Conservation (phyloP, 1,140 invertebrate species). For the Sminthurinus signatus region DNA sequence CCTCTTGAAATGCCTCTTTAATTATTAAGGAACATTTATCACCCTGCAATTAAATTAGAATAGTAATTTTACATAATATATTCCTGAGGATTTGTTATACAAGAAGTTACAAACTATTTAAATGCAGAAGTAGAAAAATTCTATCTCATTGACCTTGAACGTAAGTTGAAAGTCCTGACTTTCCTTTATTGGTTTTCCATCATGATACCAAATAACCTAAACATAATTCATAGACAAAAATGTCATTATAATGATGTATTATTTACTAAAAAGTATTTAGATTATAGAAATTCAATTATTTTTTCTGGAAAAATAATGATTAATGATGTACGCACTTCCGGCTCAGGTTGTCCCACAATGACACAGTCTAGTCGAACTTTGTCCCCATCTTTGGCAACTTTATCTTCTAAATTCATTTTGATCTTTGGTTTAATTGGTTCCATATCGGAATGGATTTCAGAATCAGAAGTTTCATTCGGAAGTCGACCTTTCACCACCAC, state of each 20-base stretch:
- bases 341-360: conserved; percentile 76
- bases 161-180: conserved; percentile 62
- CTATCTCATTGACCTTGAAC: too few species aligned
- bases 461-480: conserved; percentile 61
- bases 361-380: conserved; percentile 67
- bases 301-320: not conserved
- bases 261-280: too few species aligned
- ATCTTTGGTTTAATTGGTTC: conserved; percentile 66
- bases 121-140: too few species aligned
- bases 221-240: not conserved
- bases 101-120: too few species aligned
- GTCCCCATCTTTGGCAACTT: conserved; percentile 62
- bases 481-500: conserved; percentile 62
- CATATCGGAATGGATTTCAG: conserved; percentile 61
- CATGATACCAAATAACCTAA: conserved; percentile 77
- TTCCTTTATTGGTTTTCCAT: conserved; percentile 73
- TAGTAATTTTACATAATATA: too few species aligned
- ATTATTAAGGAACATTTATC: conserved; percentile 73
- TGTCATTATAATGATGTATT: too few species aligned
- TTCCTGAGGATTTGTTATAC: too few species aligned
- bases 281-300: too few species aligned
- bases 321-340: conserved; percentile 54
- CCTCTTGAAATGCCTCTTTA: conserved; percentile 64
- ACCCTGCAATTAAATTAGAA: too few species aligned
- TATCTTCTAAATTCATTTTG: conserved; percentile 62